These are phyloP conservation scores for Sphenodon punctatus DNA, from an alignment of 2,797 vertebrate genomes.

Conservation along the genomic window DNA sequence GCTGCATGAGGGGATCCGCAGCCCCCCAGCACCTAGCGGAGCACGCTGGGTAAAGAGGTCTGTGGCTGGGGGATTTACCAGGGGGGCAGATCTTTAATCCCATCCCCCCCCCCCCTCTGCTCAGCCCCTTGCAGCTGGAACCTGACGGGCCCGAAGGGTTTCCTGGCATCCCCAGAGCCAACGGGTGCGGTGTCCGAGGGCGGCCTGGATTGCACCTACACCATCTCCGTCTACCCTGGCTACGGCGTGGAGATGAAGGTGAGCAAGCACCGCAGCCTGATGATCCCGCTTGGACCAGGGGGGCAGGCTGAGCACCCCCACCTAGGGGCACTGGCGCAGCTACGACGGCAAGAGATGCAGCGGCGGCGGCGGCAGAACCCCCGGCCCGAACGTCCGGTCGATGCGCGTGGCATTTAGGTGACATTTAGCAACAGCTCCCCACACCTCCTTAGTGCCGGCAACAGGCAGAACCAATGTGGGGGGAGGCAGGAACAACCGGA, in stretches of 20 bases:
- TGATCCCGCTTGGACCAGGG: too few species aligned
- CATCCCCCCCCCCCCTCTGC: not conserved
- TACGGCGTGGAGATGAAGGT: conserved; percentile 96
- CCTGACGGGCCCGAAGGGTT: conserved; percentile 88
- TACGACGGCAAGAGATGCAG: not conserved
- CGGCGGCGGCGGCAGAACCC: not conserved
- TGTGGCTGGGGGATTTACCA: too few species aligned
- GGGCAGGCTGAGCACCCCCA: too few species aligned
- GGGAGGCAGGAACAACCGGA: too few species aligned
- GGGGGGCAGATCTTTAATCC: too few species aligned
- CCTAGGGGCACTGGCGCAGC: too few species aligned
- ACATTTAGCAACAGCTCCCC: conserved; percentile 7
- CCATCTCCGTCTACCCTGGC: conserved; percentile 87
- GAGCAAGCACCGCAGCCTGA: conserved; percentile 38
- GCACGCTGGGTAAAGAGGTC: too few species aligned
- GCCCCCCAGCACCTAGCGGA: too few species aligned
- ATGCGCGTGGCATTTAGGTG: conserved; percentile 24
- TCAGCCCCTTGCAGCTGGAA: conserved; percentile 87
- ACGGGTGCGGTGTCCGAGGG: conserved; percentile 69
- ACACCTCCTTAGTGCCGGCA: too few species aligned
- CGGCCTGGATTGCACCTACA: conserved; percentile 87
- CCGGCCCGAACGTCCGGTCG: conserved; percentile 24
- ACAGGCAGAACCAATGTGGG: too few species aligned
- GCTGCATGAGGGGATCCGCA: too few species aligned
- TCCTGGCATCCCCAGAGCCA: conserved; percentile 81